phyloP scores from a whole-genome alignment of 1,140 invertebrate species.

The Melipona quadrifasciata region DNA sequence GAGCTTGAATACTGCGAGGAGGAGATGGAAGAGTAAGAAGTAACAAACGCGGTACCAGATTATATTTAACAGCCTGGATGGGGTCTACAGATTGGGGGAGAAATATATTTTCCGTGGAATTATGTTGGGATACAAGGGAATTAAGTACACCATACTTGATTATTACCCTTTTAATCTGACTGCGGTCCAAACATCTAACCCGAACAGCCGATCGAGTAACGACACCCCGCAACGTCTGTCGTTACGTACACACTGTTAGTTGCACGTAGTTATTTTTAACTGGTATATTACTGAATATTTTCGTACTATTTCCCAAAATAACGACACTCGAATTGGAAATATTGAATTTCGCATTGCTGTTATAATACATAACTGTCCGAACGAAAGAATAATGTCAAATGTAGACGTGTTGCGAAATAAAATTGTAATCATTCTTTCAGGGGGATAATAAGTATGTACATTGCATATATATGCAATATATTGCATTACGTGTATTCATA shows the following conservation, averaged over 20 bases:
- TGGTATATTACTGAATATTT: too few species aligned
- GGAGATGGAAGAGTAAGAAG: conserved; percentile 75
- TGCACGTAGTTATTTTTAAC: too few species aligned
- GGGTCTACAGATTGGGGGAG: conserved; percentile 69
- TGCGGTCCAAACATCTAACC: conserved; percentile 33
- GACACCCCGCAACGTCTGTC: neutral
- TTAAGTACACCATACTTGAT: conserved; percentile 79
- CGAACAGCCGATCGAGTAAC: neutral
- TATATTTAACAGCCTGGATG: conserved; percentile 78
- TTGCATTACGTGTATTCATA: too few species aligned
- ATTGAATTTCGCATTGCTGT: neutral
- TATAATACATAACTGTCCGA: neutral
- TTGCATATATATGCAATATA: too few species aligned
- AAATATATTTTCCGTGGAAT: conserved; percentile 77
- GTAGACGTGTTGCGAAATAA: too few species aligned
- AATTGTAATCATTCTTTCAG: too few species aligned
- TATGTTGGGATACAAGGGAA: conserved; percentile 75
- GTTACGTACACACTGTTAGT: too few species aligned
- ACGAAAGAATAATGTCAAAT: neutral
- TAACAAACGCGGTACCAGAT: conserved; percentile 79
- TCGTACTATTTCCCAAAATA: too few species aligned
- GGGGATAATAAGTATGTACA: too few species aligned
- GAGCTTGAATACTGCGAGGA: conserved; percentile 65
- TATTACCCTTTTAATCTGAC: conserved; percentile 81
- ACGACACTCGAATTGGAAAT: neutral